phyloP scores from a whole-genome alignment of 2,113 vertebrate species.

The Zosterops pallidus region DNA sequence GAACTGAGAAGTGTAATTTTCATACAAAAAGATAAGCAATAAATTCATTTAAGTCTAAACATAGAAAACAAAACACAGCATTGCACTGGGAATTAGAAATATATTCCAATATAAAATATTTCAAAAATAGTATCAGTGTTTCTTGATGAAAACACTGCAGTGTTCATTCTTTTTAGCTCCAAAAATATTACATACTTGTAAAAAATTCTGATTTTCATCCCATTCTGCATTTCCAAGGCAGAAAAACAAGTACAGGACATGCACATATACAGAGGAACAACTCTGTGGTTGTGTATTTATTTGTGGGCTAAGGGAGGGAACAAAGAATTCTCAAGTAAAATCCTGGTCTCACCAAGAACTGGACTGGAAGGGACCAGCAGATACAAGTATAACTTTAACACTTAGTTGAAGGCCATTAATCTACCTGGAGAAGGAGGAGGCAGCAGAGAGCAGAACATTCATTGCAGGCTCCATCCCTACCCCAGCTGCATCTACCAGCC shows the following conservation, averaged over 20 bases:
- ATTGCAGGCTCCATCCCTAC: not conserved
- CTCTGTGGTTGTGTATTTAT: not conserved
- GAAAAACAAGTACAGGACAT: not conserved
- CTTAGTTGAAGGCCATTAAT: not conserved
- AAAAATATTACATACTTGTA: not conserved
- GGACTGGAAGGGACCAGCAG: not conserved
- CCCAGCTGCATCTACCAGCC: not conserved
- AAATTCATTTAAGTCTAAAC: not conserved
- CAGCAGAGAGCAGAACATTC: not conserved
- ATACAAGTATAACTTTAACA: not conserved
- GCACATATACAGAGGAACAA: not conserved
- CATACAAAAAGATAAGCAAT: constrained; percentile 25
- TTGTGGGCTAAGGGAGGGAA: not conserved
- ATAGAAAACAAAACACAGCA: not conserved
- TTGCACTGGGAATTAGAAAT: constrained; percentile 22
- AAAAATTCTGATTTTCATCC: not conserved
- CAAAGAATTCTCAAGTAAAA: not conserved
- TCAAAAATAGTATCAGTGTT: not conserved
- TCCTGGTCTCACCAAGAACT: not conserved
- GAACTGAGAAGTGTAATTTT: not conserved
- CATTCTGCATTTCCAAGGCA: not conserved
- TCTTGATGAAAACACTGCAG: not conserved
- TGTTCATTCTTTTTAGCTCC: not conserved
- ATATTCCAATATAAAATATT: not conserved
- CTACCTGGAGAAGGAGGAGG: not conserved